These are phyloP conservation scores for Cheilosia scutellata DNA, from an alignment of 2,888 invertebrate species.

Conservation along the genomic window DNA sequence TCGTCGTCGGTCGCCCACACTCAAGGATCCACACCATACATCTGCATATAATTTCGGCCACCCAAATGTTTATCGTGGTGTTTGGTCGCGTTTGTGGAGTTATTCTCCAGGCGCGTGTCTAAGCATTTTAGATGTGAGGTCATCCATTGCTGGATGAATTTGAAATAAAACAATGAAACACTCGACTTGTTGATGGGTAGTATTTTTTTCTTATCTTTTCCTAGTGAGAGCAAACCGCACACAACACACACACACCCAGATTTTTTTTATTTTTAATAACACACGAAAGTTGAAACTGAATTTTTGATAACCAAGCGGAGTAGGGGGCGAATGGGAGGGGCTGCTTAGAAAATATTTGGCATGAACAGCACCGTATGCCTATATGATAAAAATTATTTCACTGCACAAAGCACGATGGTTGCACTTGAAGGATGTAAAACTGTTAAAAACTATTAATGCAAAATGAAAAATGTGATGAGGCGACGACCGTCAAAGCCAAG, in stretches of 20 bases:
- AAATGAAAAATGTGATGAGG: constrained; percentile 59
- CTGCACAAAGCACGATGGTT: constrained; percentile 6
- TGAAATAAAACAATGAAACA: constrained; percentile 2
- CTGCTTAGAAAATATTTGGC: neutral
- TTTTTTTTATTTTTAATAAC: constrained; percentile 5
- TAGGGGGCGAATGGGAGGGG: constrained; percentile 11
- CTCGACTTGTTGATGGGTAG: constrained; percentile 48
- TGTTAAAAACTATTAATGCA: constrained; percentile 45
- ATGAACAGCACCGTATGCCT: neutral
- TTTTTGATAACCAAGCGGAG: constrained; percentile 7
- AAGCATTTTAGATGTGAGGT: neutral
- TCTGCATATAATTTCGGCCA: neutral
- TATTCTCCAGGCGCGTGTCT: neutral
- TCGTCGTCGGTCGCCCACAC: constrained; percentile 5
- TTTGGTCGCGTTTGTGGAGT: constrained; percentile 1
- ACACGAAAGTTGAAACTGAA: constrained; percentile 20
- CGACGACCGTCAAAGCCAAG: constrained; percentile 20
- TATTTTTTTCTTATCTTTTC: neutral
- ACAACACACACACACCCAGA: constrained; percentile 41
- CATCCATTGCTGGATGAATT: constrained; percentile 1
- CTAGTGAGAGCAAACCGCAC: no score
- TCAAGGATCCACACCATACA: constrained; percentile 38
- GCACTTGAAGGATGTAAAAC: constrained; percentile 12
- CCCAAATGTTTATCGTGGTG: constrained; percentile 31
- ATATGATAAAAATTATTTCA: constrained; percentile 5